These are phyloP conservation scores for Platyscapa corneri DNA, from an alignment of 1,140 invertebrate species.

Conservation along the genomic window DNA sequence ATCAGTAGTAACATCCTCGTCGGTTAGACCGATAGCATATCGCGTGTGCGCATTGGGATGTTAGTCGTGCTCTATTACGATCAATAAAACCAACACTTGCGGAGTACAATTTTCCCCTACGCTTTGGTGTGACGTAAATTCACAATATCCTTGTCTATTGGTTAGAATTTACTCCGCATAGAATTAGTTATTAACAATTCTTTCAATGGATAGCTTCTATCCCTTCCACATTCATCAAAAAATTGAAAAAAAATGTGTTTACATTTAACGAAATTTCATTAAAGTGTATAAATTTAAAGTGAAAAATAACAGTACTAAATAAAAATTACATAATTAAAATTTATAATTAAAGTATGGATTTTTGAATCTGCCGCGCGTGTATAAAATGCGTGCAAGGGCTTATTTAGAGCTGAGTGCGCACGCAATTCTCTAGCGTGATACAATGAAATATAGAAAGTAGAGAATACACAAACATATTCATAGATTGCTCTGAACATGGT, in stretches of 20 bases:
- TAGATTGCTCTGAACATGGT: neutral
- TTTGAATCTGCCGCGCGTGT: neutral
- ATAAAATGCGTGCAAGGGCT: neutral
- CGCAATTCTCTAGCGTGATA: constrained; percentile 5
- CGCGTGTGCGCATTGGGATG: neutral
- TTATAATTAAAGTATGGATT: neutral
- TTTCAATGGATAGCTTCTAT: neutral
- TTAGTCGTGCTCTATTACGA: neutral
- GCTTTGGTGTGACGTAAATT: constrained; percentile 1
- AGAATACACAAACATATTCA: neutral
- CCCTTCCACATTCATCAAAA: neutral
- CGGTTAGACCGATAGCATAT: neutral
- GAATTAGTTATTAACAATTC: neutral
- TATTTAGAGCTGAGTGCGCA: neutral
- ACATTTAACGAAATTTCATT: neutral
- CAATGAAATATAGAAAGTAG: neutral
- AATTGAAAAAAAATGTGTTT: neutral
- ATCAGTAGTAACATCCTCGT: neutral
- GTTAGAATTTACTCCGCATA: neutral
- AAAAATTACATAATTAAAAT: neutral
- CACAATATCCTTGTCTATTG: neutral
- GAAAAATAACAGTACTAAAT: neutral
- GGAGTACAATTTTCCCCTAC: neutral
- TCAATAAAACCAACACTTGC: constrained; percentile 27
- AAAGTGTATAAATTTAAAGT: neutral